Conservation (phyloP, 2,113 vertebrate genomes). For the Cynopterus brachyotis region DNA sequence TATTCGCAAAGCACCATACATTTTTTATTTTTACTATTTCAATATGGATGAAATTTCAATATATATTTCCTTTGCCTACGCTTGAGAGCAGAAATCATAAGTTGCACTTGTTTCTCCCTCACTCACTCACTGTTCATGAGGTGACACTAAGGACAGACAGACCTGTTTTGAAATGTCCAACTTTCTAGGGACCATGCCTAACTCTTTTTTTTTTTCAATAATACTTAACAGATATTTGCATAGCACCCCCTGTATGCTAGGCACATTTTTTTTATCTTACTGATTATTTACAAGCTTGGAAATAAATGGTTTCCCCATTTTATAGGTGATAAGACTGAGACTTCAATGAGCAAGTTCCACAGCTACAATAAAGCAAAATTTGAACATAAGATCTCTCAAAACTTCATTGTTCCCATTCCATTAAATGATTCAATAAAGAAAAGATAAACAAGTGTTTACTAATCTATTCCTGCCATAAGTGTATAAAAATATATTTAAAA, state of each 20-base stretch:
- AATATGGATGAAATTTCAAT: not conserved
- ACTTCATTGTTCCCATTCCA: not conserved
- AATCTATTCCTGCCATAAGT: not conserved
- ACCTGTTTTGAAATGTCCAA: not conserved
- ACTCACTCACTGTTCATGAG: not conserved
- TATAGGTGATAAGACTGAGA: not conserved
- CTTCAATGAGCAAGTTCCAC: not conserved
- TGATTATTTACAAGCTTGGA: not conserved
- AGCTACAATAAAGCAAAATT: not conserved
- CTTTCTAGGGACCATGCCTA: not conserved
- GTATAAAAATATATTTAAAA: not conserved
- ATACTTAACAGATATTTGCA: not conserved
- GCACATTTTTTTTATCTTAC: not conserved
- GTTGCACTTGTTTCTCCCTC: not conserved
- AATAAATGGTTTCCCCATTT: not conserved
- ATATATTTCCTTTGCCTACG: not conserved
- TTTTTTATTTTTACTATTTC: constrained; percentile 47
- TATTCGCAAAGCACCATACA: not conserved
- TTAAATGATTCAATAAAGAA: not conserved
- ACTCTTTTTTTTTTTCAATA: not conserved
- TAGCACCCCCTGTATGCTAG: not conserved
- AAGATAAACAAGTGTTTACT: not conserved
- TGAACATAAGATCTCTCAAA: not conserved
- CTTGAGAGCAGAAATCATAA: not conserved
- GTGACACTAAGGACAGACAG: not conserved